These are phyloP conservation scores for Habropoda laboriosa DNA, from an alignment of 1,140 invertebrate genomes.

Conservation along the genomic window DNA sequence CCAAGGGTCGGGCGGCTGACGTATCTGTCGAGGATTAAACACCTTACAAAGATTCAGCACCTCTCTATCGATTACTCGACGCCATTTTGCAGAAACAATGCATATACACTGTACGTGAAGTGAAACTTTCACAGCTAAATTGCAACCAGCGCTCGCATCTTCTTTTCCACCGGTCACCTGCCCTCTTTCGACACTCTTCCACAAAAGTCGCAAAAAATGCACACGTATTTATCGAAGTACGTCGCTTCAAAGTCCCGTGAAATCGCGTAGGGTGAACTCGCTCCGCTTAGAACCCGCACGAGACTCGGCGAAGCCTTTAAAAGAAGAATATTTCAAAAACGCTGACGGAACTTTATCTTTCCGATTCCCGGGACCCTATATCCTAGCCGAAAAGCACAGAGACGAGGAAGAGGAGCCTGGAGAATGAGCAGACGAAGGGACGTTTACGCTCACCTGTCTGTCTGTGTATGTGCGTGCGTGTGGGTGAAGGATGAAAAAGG, in stretches of 20 bases:
- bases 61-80: no score
- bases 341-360: conserved; percentile 68
- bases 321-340: conserved; percentile 61
- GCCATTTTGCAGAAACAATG: no score
- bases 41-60: no score
- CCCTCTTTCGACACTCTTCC: no score
- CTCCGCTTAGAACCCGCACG: conserved; percentile 14
- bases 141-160: no score
- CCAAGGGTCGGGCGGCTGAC: no score
- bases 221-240: background rate
- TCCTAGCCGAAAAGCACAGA: conserved; percentile 7
- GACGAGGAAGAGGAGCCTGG: background rate
- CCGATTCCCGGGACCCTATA: conserved; percentile 51
- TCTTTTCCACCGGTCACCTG: no score
- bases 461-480: background rate
- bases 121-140: no score
- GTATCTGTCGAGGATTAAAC: no score
- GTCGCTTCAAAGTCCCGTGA: background rate
- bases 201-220: background rate
- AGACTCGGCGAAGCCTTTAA: conserved; percentile 12
- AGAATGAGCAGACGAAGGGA: conserved; percentile 27
- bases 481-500: conserved; percentile 41
- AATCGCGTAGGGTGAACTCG: background rate
- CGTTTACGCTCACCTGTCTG: background rate
- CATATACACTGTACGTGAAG: no score